A percentile compares a stretch with the other conserved stretches of the same genome.
Conservation (phyloP, 2,888 invertebrate species). For the Sylvicola fuscatus region DNA sequence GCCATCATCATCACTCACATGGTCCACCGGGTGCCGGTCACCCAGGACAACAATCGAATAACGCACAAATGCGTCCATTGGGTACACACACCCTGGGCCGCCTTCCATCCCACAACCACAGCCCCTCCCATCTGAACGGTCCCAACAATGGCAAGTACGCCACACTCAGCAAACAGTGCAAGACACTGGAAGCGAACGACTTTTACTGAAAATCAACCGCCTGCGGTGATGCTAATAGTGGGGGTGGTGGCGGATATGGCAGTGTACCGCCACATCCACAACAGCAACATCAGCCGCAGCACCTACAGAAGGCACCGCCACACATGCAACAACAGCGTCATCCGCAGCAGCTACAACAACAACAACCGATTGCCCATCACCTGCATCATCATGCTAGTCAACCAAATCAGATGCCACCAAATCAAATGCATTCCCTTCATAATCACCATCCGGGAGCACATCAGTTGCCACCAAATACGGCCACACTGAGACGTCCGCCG, state of each 20-base stretch:
- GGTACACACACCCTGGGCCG: conserved; percentile 47
- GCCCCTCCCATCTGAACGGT: conserved; percentile 33
- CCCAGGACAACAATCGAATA: conserved; percentile 13
- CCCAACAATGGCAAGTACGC: conserved; percentile 79
- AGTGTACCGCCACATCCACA: conserved; percentile 20
- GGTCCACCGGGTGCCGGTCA: conserved; percentile 7
- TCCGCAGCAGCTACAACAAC: conserved; percentile 31
- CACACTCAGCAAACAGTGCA: conserved; percentile 90
- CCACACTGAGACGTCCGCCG: conserved; percentile 2
- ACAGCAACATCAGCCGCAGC: conserved; percentile 31
- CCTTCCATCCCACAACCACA: conserved; percentile 37
- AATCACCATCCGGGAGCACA: background rate
- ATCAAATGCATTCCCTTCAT: background rate
- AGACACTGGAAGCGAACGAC: conserved; percentile 81
- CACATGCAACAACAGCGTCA: conserved; percentile 29
- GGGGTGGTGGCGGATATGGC: background rate
- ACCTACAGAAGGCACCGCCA: conserved; percentile 32
- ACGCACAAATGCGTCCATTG: conserved; percentile 29
- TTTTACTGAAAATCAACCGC: conserved; percentile 76
- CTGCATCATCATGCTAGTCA: background rate
- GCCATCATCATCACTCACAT: conserved; percentile 18
- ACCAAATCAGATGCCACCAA: background rate
- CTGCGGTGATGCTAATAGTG: conserved; percentile 22
- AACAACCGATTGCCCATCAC: conserved; percentile 9
- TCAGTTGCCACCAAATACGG: conserved; percentile 1